Evolutionary conservation across 2,888 invertebrate genomes (phyloP).

Genomic region (Hanleya hanleyi): DNA sequence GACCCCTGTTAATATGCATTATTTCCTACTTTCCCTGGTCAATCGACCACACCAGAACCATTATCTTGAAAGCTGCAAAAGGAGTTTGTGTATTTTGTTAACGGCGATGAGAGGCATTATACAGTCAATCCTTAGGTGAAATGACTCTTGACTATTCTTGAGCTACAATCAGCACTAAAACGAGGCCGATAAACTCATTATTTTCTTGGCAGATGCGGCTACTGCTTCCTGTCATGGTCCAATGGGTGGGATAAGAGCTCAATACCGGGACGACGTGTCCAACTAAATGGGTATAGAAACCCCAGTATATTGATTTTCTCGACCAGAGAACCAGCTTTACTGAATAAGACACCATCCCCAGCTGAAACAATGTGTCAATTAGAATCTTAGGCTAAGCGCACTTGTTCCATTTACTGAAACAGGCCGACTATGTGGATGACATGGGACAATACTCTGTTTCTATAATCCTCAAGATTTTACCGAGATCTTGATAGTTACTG

Average conservation of each 20-base stretch:
- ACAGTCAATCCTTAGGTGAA: background rate
- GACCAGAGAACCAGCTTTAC: background rate
- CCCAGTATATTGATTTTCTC: background rate
- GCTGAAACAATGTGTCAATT: background rate
- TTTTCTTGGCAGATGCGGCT: background rate
- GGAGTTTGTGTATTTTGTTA: background rate
- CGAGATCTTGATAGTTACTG: too few relatives aligned
- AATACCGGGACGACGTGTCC: background rate
- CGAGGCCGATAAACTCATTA: background rate
- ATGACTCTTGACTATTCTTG: too few relatives aligned
- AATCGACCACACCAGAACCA: too few relatives aligned
- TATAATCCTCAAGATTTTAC: too few relatives aligned
- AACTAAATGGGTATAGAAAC: background rate
- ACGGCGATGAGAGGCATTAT: background rate
- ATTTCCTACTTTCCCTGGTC: too few relatives aligned
- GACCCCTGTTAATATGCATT: too few relatives aligned
- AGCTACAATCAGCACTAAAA: too few relatives aligned
- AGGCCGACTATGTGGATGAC: too few relatives aligned
- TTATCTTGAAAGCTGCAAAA: background rate
- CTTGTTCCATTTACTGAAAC: too few relatives aligned
- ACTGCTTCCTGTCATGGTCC: background rate
- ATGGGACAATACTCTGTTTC: too few relatives aligned
- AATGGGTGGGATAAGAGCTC: background rate
- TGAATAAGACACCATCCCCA: background rate
- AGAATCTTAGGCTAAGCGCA: too few relatives aligned